Base-by-base conservation (phyloP, 2,888 invertebrate genomes). In the Dicyrtoma fusca region DNA sequence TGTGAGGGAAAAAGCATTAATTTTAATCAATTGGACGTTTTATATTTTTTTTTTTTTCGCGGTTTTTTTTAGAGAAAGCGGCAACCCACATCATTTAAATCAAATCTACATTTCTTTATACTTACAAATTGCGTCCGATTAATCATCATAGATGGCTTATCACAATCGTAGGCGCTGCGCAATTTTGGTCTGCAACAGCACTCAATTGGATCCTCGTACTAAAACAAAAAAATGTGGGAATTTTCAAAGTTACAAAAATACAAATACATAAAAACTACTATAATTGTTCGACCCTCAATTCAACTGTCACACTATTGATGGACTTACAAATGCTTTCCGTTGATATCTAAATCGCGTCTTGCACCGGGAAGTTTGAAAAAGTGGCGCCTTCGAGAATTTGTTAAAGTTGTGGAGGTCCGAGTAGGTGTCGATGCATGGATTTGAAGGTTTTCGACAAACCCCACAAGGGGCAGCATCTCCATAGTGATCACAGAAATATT, bases 401-500 rank as follows among this genome's bases (percentile, higher is more conserved):
- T 66, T 55, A 53, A 51, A 55, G 3, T 23, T 10, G 17, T 23
- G 51, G 17, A 65, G 25, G 17, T 49, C 51, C 14, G 25, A 26
- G 21, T 65, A 51, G 23, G 51, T n/a, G 17, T 66, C 53, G 17
- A 25, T 49, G 25, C 65, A 53, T 11, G 66, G 53, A 21, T 66
- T 66, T 14, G 34, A 26, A 1, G 55, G 66, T 21, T 42, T 66
- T 8, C 17, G 19, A 55, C 66, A 55, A 6, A 66, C 53, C 5
- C 34, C 26, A 34, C 34, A 34, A 17, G 66, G 66, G 26, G 66
- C 53, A 44, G 53, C 53, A 6, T 66, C 53, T 8, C 51, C 49
- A 42, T 55, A 66, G 53, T 55, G 53, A 19, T 55, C 34, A 42
- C 66, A 66, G 51, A 66, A 66, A 55, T 66, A 53, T 21, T 66